phyloP scores from a whole-genome alignment of 2,888 invertebrate genomes.

The Drosophila infuscata region DNA sequence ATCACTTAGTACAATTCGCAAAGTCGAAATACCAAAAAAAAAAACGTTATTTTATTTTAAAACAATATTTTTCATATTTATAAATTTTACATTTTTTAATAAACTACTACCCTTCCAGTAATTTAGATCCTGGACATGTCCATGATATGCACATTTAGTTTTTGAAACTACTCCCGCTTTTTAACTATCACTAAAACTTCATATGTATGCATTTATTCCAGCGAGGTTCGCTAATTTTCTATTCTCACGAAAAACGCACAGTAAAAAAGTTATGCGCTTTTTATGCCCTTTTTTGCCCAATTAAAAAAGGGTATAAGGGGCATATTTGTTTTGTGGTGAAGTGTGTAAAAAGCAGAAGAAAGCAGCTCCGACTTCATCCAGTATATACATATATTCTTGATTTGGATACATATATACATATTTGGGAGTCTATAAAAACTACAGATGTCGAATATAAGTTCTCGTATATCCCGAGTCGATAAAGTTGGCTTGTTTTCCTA shows the following conservation, averaged over 20 bases:
- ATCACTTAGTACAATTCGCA: too few species aligned
- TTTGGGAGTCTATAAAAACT: neutral
- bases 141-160: neutral
- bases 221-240: conserved; percentile 1
- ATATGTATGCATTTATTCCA: neutral
- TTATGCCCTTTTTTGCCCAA: neutral
- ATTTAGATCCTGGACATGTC: neutral
- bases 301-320: neutral
- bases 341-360: neutral
- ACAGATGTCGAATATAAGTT: neutral
- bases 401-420: neutral
- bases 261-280: conserved; percentile 56
- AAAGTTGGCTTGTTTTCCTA: neutral
- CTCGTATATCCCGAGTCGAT: neutral
- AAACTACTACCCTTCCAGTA: neutral
- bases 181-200: neutral
- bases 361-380: neutral
- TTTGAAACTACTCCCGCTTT: neutral
- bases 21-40: too few species aligned
- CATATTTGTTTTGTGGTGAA: neutral
- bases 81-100: neutral
- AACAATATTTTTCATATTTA: neutral
- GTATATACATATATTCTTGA: neutral
- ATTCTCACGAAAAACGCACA: conserved; percentile 35
- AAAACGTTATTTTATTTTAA: too few species aligned